phyloP scores from a whole-genome alignment of 2,113 vertebrate species.

The Lepus americanus region DNA sequence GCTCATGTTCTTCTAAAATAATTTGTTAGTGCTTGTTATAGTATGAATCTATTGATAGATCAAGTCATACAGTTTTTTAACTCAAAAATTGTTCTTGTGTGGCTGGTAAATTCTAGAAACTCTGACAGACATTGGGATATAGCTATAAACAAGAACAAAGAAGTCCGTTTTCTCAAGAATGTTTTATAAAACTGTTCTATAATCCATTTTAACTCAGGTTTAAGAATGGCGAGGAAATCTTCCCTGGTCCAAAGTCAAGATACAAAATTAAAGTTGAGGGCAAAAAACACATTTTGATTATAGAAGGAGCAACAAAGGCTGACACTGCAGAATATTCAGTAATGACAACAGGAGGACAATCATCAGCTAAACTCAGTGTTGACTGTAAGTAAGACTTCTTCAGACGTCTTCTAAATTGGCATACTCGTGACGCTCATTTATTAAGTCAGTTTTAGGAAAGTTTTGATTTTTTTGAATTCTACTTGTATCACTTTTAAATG shows the following conservation, averaged over 20 bases:
- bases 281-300: constrained; percentile 94
- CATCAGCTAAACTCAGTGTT: constrained; percentile 92
- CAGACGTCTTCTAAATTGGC: background rate
- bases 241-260: constrained; percentile 93
- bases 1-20: background rate
- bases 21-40: background rate
- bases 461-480: background rate
- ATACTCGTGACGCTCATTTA: background rate
- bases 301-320: constrained; percentile 94
- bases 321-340: constrained; percentile 95
- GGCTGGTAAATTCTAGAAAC: background rate
- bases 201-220: constrained; percentile 89
- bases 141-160: background rate
- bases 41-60: background rate
- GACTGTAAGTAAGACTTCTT: constrained; percentile 90
- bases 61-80: background rate
- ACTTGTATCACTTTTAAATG: background rate
- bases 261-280: constrained; percentile 94
- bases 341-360: constrained; percentile 96
- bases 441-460: background rate
- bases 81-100: constrained; percentile 12
- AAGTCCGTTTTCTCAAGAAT: background rate
- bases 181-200: background rate
- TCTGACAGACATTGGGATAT: background rate
- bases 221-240: constrained; percentile 96